Base-by-base conservation (phyloP, 2,113 vertebrate species). In the Lipotes vexillifer region DNA sequence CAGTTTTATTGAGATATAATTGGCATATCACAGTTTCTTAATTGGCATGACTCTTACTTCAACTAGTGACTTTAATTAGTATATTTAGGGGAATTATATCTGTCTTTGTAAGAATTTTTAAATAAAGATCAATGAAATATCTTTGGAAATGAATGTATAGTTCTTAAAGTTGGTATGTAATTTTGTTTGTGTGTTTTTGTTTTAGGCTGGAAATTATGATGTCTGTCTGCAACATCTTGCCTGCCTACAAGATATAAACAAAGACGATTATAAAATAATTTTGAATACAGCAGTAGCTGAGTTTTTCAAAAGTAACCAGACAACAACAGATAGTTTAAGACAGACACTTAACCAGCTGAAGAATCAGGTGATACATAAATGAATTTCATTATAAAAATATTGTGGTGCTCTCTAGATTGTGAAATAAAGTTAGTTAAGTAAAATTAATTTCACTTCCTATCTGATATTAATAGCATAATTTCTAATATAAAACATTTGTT, bases 261-360 rank as follows among this genome's bases (percentile, higher is more conserved):
- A 99, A 98, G 99, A 99, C 49, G 99, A 99, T 98, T 99, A 99
- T 98, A 99, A 99, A 99, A 99, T 99, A 85, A 98, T 99, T 93
- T 97, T 99, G 99, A 99, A 99, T 96, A 99, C 99, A 97, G 99
- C 99, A 55, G 99, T 99, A 63, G 98, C 99, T 3, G 99, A 99
- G 94, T 99, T 99, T 98, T 99, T 99, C 98, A 99, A 99, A 98
- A 99, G 98, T 96, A 99, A 99, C 82, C 99, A 99, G 98, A 99
- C 98, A 33, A 99, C 99, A 94, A 99, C 99, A 6, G 99, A 99
- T 97, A 99, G 97, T 59, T 98, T 99, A 97, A 99, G 99, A 97
- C 99, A 99, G 96, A 99, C 99, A 0, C 99, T 99, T 55, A 99
- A 99, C 95, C 99, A 99, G 52, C 98, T 99, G 98, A 99, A 99